Evolutionary conservation across 2,888 invertebrate species (phyloP).

Genomic region (Glyphotaelius pellucidus): DNA sequence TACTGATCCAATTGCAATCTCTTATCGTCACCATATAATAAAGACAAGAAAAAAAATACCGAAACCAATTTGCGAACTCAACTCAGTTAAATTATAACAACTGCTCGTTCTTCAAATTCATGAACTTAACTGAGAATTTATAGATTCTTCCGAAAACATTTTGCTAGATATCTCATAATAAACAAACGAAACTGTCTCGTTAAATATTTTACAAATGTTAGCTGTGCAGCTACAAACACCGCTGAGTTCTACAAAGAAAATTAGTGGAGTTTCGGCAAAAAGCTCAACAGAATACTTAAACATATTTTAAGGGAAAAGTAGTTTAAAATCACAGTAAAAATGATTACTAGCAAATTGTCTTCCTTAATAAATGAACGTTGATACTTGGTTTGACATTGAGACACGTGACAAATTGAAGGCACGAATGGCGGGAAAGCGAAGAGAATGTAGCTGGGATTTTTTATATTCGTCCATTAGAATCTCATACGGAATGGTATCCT

Average conservation of each 20-base stretch:
- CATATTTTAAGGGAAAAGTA: not conserved
- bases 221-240: not conserved
- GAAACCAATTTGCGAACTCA: too few species aligned
- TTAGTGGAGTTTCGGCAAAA: not conserved
- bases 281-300: not conserved
- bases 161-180: not conserved
- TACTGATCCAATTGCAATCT: too few species aligned
- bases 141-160: not conserved
- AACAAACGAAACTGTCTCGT: not conserved
- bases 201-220: not conserved
- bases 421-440: not conserved
- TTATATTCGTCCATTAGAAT: conserved; percentile 25
- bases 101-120: not conserved
- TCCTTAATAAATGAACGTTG: not conserved
- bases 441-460: not conserved
- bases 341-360: too few species aligned
- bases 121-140: not conserved
- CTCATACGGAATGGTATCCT: conserved; percentile 11
- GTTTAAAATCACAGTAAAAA: not conserved
- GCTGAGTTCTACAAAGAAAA: not conserved
- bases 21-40: too few species aligned
- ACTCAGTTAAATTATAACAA: too few species aligned
- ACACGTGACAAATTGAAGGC: not conserved
- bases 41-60: too few species aligned
- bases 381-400: not conserved